Base-by-base conservation (phyloP, 1,140 invertebrate genomes). In the Drosophila fuyamai region DNA sequence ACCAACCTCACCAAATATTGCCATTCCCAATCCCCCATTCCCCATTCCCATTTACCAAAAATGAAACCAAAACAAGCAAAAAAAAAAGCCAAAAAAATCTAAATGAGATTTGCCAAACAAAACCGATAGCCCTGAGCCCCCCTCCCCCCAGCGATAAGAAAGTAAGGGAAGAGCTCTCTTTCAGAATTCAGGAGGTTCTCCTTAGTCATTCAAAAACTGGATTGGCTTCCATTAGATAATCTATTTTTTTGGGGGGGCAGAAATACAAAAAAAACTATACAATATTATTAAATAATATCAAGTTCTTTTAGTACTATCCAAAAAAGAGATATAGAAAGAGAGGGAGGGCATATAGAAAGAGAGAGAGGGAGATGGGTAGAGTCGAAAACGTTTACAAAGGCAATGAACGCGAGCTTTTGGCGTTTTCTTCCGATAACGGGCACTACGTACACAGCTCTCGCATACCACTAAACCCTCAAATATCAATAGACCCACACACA, bases 341-440 rank as follows among this genome's bases (percentile, higher is more conserved):
- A 13, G 48, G 23, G 48, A 14, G 48, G 8, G 27, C 8, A 43
- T n/a, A 43, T n/a, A 55, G 51, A 55, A 5, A 27, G 40, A 35
- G 1, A 29, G 13, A 46, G 59, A 43, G 46, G 18, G 38, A 71
- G 58, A 41, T 38, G 14, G 79, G 38, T 29, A 41, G 72, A 44
- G 50, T 56, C 55, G 58, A 81, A 76, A 88, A 65, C 70, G 63
- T 84, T 77, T 66, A 76, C 84, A 89, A 89, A 89, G 84, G 85
- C 84, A 89, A 89, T 90, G 85, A 90, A 84, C 81, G 85, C 84
- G 85, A 89, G 85, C 81, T 88, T 80, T 91, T 91, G 76, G 81
- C 89, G 83, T 88, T 91, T 91, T 91, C 88, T 91, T 91, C 88
- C 88, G 88, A 91, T 91, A 91, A 91, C 88, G 88, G 86, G 62